Percentiles rank a stretch among this genome's conserved stretches.
These are phyloP conservation scores for Notothenia coriiceps DNA, from an alignment of 2,113 vertebrate genomes.

Conservation along the genomic window DNA sequence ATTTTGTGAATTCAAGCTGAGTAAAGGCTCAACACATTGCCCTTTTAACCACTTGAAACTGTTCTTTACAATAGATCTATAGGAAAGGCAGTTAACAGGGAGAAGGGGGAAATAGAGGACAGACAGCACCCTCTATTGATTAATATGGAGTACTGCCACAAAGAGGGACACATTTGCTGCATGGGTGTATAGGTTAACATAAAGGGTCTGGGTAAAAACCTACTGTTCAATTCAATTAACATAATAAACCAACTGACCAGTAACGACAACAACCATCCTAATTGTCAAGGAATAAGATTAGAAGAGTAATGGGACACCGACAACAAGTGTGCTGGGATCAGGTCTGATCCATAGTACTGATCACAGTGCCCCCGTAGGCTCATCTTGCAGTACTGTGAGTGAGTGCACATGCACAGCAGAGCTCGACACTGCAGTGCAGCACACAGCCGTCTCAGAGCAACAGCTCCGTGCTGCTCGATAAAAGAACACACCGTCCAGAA, in stretches of 20 bases:
- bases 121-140: constrained; percentile 62
- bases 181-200: not conserved
- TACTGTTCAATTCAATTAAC: not conserved
- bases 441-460: constrained; percentile 41
- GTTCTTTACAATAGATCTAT: constrained; percentile 45
- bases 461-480: constrained; percentile 23
- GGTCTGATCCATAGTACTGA: constrained; percentile 39
- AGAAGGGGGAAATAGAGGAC: constrained; percentile 29
- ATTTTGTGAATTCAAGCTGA: constrained; percentile 46
- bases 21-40: constrained; percentile 51
- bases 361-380: constrained; percentile 43
- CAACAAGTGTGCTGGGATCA: constrained; percentile 24
- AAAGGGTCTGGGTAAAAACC: not conserved
- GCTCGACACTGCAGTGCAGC: constrained; percentile 71
- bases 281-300: constrained; percentile 2
- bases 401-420: constrained; percentile 17
- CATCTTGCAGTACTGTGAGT: constrained; percentile 25
- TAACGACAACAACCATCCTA: not conserved
- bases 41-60: constrained; percentile 53
- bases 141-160: constrained; percentile 9
- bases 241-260: not conserved
- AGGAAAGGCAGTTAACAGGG: constrained; percentile 25
- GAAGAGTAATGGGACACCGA: constrained; percentile 2
- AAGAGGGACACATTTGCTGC: not conserved
- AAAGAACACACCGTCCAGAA: constrained; percentile 16